phyloP scores from a whole-genome alignment of 1,140 invertebrate species.

The Drepana arcuata region DNA sequence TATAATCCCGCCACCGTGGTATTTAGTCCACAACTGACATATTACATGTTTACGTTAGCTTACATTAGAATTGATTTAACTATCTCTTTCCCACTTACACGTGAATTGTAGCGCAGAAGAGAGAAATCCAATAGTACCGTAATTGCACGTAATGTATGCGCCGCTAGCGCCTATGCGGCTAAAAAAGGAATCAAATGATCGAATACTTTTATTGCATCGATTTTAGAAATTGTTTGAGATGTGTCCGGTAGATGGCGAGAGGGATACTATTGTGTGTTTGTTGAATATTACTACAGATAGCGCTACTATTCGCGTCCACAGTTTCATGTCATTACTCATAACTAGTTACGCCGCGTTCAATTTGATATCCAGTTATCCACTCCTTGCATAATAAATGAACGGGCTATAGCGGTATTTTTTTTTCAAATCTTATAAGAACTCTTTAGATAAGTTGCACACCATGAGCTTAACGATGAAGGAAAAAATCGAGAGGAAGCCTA shows the following conservation, averaged over 20 bases:
- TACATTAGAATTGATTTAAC: slow-evolving; percentile 18
- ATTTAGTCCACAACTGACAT: slow-evolving; percentile 20
- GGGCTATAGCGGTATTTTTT: no score
- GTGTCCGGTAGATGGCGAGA: slow-evolving; percentile 6
- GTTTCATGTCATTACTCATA: no score
- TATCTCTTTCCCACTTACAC: slow-evolving; percentile 17
- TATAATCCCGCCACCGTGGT: slow-evolving; percentile 16
- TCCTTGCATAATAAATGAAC: no score
- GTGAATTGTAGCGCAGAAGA: slow-evolving; percentile 1
- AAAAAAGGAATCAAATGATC: background rate
- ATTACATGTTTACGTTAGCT: slow-evolving; percentile 23
- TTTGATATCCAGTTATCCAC: no score
- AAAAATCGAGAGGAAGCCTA: no score
- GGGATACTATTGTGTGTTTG: no score
- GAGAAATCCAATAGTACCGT: slow-evolving; percentile 9
- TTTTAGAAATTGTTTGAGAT: background rate
- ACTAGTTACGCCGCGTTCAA: no score
- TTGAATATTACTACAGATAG: no score
- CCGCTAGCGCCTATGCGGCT: slow-evolving; percentile 6
- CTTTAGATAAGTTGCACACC: no score
- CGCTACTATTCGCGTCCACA: no score
- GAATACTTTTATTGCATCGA: slow-evolving; percentile 4
- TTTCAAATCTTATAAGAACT: no score
- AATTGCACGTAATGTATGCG: slow-evolving; percentile 9
- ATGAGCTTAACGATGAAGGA: no score